Evolutionary conservation across 2,113 vertebrate species (phyloP).

Genomic region (Sakesphorus luctuosus): DNA sequence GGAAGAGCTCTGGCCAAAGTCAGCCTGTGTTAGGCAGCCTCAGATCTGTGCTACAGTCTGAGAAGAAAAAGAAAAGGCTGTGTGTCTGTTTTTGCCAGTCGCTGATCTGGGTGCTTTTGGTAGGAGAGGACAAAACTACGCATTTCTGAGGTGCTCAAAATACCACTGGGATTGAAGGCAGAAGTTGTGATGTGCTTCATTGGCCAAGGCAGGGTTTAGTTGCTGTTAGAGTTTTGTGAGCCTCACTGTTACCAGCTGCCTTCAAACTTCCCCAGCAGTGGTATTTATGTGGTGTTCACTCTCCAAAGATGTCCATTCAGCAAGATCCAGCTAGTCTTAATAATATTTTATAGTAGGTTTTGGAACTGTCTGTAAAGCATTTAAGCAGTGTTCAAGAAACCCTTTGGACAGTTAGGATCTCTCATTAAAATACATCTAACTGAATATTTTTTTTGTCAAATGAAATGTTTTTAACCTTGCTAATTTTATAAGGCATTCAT

Average conservation of each 20-base stretch:
- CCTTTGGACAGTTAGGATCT: background rate
- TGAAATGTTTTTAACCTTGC: background rate
- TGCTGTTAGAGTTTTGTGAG: background rate
- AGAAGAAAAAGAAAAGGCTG: background rate
- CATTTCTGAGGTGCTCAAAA: background rate
- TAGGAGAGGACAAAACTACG: background rate
- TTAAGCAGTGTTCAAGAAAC: background rate
- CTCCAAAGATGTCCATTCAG: background rate
- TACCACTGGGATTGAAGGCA: background rate
- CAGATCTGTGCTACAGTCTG: background rate
- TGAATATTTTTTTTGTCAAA: background rate
- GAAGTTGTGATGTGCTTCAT: background rate
- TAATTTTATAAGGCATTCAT: background rate
- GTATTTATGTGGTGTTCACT: background rate
- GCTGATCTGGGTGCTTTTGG: background rate
- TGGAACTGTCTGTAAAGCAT: background rate
- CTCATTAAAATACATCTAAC: background rate
- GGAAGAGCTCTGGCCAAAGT: background rate
- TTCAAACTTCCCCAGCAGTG: background rate
- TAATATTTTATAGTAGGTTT: background rate
- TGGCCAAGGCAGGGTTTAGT: accelerated
- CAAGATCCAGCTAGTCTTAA: background rate
- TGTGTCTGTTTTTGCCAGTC: accelerated
- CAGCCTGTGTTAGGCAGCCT: background rate
- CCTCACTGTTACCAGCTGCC: background rate